Base-by-base conservation (phyloP, 2,113 vertebrate genomes). In the Limanda limanda region DNA sequence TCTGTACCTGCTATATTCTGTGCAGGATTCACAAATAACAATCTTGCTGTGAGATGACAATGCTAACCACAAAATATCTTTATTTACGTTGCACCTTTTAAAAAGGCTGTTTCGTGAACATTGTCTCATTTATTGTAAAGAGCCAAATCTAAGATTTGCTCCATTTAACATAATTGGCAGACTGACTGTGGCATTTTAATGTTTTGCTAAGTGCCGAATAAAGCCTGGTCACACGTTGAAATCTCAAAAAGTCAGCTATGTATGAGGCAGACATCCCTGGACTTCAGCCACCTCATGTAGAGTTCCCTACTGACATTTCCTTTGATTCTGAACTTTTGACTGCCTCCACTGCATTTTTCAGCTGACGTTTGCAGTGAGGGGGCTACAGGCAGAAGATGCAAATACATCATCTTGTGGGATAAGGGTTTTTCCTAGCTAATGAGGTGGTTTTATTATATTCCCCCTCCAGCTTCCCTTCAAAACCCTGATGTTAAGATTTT, bases 241-340 rank as follows among this genome's bases (percentile, higher is more conserved):
- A 79, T 24, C 37, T 59, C 4, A 21, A 63, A 45, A 76, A 40
- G 31, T 60, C 48, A n/a, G 2, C 0, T 7, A 20, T 56, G 12
- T 47, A 10, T 55, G 25, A 63, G 67, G 67, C 23, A 23, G 24
- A 75, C 63, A 68, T 74, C 56, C 42, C 25, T 64, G 61, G 54
- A 78, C 31, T 17, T 47, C 9, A 23, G 55, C 35, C 64, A 55
- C 59, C 62, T 74, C 61, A 45, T 40, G 24, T 23, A 48, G 73
- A 74, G 60, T 63, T 86, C 21, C 55, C 73, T 69, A 42, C 13
- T 74, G 40, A 76, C 15, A 24, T 69, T 74, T 83, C 52, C 70
- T 85, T 88, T 88, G 75, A 84, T 79, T 71, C 76, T 90, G 84
- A 92, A 92, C 89, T 90, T 87, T 84, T 88, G 82, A 78, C 78